These are phyloP conservation scores for Chrysoperla carnea DNA, from an alignment of 1,140 invertebrate species.

Conservation along the genomic window DNA sequence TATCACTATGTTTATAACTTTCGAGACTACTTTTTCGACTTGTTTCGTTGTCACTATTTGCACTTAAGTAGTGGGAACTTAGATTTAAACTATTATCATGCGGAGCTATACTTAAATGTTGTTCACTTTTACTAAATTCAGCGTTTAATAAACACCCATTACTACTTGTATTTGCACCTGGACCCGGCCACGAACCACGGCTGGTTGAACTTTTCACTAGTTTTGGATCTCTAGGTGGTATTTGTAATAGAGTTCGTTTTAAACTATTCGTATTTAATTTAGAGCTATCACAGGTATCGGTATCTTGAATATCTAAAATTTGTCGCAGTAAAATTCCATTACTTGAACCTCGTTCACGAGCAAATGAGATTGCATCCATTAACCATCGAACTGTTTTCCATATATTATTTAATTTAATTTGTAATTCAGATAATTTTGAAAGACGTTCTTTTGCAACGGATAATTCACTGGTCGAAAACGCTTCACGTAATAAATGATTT, in stretches of 20 bases:
- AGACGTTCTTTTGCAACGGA: slow-evolving; percentile 70
- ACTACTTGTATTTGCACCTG: slow-evolving; percentile 36
- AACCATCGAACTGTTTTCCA: slow-evolving; percentile 93
- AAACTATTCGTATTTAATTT: slow-evolving; percentile 13
- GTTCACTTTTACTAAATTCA: slow-evolving; percentile 70
- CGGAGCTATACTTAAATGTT: slow-evolving; percentile 44
- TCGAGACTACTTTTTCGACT: slow-evolving; percentile 32
- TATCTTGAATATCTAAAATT: slow-evolving; percentile 20
- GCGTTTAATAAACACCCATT: slow-evolving; percentile 32
- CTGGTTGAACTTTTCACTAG: slow-evolving; percentile 56
- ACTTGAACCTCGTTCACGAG: slow-evolving; percentile 48
- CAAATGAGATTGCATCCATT: slow-evolving; percentile 84
- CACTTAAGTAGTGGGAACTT: slow-evolving; percentile 24
- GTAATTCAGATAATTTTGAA: slow-evolving; percentile 61
- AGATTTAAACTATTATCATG: slow-evolving; percentile 15
- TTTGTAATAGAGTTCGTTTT: slow-evolving; percentile 36
- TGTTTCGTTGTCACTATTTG: slow-evolving; percentile 26
- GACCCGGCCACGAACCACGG: slow-evolving; percentile 66
- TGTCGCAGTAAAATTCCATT: slow-evolving; percentile 16
- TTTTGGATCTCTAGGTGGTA: slow-evolving; percentile 52
- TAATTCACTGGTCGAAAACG: slow-evolving; percentile 79
- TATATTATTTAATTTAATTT: slow-evolving; percentile 58
- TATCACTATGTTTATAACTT: slow-evolving; percentile 21
- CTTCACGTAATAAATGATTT: slow-evolving; percentile 80
- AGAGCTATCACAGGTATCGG: slow-evolving; percentile 16